Conservation (phyloP, 2,797 vertebrate genomes). For the Zenarchopterus dispar region DNA sequence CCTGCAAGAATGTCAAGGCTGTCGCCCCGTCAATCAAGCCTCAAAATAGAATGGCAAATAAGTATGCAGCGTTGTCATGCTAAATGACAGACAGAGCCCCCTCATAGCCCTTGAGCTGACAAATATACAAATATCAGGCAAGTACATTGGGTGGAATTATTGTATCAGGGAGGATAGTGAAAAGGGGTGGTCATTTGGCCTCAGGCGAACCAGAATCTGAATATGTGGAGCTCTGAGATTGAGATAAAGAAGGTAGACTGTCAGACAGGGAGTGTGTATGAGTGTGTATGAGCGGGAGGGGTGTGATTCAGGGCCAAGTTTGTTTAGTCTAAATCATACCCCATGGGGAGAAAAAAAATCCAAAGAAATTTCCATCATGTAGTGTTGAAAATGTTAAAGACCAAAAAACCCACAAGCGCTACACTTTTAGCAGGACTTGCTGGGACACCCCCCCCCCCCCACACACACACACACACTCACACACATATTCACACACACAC, state of each 20-base stretch:
- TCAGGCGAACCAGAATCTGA: slow-evolving; percentile 42
- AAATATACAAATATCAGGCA: slow-evolving; percentile 84
- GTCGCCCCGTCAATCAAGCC: slow-evolving; percentile 92
- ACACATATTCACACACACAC: slow-evolving; percentile 16
- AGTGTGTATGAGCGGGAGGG: neutral
- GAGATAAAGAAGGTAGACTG: slow-evolving; percentile 17
- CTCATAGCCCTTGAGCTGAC: slow-evolving; percentile 80
- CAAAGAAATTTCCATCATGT: slow-evolving; percentile 30
- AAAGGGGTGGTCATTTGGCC: slow-evolving; percentile 57
- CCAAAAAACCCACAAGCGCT: slow-evolving; percentile 36
- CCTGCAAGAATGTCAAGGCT: slow-evolving; percentile 90
- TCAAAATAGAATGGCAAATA: slow-evolving; percentile 93
- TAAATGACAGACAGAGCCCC: slow-evolving; percentile 86
- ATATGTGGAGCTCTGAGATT: slow-evolving; percentile 20
- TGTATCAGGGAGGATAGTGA: slow-evolving; percentile 61
- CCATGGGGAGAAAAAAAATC: slow-evolving; percentile 2
- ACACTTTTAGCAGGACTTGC: slow-evolving; percentile 58
- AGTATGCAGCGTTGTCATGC: slow-evolving; percentile 85
- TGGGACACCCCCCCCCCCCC: slow-evolving; percentile 53
- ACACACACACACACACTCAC: slow-evolving; percentile 18
- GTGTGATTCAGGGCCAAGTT: slow-evolving; percentile 13
- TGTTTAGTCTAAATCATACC: neutral
- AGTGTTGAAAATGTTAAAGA: slow-evolving; percentile 27
- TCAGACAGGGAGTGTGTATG: neutral
- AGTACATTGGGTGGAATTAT: slow-evolving; percentile 69